A percentile compares a stretch with the other conserved stretches of the same genome.
Conservation (phyloP, 2,113 vertebrate species). For the Okapia johnstoni region DNA sequence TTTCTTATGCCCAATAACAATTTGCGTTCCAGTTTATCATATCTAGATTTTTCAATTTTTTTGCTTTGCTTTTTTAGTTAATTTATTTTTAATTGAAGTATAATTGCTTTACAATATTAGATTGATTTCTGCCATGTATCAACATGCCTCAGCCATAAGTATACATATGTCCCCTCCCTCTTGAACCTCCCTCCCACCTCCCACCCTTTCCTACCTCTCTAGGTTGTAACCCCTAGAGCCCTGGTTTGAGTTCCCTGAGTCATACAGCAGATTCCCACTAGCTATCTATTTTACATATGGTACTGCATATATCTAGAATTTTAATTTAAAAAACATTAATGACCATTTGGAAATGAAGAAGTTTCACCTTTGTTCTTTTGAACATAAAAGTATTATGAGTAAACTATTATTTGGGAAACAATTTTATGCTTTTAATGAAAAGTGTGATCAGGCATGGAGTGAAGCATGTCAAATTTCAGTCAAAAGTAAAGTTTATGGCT, state of each 20-base stretch:
- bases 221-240: neutral
- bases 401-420: conserved; percentile 23
- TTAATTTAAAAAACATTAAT: neutral
- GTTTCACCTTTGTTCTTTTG: neutral
- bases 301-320: neutral
- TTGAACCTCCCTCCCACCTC: neutral
- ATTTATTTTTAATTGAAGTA: neutral
- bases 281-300: neutral
- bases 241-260: neutral
- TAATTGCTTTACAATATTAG: neutral
- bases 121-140: neutral
- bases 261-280: neutral
- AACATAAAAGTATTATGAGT: neutral
- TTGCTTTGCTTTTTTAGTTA: neutral
- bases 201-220: neutral
- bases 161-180: neutral
- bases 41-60: neutral
- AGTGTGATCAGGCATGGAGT: neutral
- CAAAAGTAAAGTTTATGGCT: conserved; percentile 52
- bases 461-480: conserved; percentile 17
- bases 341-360: neutral
- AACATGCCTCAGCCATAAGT: neutral
- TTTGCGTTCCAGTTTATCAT: neutral
- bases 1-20: neutral
- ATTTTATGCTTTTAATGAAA: conserved; percentile 17